Base-by-base conservation (phyloP, 1,140 invertebrate genomes). In the Muscidifurax raptorellus region DNA sequence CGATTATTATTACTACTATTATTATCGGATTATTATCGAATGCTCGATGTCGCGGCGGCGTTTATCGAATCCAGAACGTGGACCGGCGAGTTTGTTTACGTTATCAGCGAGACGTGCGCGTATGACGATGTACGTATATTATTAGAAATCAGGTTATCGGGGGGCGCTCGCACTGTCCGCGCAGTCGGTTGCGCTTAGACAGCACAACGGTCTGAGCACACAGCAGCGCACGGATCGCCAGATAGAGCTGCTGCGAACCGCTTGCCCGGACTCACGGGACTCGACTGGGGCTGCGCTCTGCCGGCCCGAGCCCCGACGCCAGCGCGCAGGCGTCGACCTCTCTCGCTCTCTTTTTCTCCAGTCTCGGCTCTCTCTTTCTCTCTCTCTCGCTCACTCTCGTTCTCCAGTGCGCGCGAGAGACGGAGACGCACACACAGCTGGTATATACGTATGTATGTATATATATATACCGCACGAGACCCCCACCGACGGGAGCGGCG, bases 201-300 rank as follows among this genome's bases (percentile, higher is more conserved):
- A n/a, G 52, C 52, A 59, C 52, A n/a, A 40, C 36, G 36, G 0
- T 40, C 36, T 40, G 36, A n/a, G 52, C 52, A 59, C 22, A 47
- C 12, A 5, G 22, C 52, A 18, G 47, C 13, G 44, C 40, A 52
- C 47, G 52, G 52, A 59, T 59, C 22, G 52, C 22, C 52, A 59
- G 83, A 18, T 27, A 25, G 18, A 32, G 64, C 52, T 59, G 52
- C 52, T 59, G 77, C 69, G 83, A 80, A 71, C 89, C 91, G 88
- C 88, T 91, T 90, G 88, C 92, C 92, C 91, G 91, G 90, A 92
- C 89, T 91, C 91, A 91, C 91, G 90, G 92, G 91, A 92, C 91
- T 90, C 89, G 87, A 93, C 91, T 93, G 91, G 90, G 91, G 89
- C 90, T 28, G 25, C 64, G 88, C 87, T 87, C 87, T 88, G 83